Percentiles rank a stretch among this genome's conserved stretches.
Evolutionary conservation across 2,888 invertebrate genomes (phyloP).

Genomic region (Sialis lutaria): DNA sequence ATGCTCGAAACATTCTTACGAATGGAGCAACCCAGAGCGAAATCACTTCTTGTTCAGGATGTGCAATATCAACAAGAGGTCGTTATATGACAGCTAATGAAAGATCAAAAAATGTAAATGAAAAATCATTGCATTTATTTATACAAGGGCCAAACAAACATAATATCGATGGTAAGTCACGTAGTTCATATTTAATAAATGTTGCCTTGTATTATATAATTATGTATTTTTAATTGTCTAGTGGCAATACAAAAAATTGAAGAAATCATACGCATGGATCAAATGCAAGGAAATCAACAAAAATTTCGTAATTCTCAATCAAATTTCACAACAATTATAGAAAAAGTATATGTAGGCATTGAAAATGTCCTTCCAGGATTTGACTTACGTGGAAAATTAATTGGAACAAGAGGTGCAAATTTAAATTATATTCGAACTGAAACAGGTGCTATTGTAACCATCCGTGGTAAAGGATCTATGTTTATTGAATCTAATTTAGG

Average conservation of each 20-base stretch:
- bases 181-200: neutral
- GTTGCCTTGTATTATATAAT: neutral
- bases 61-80: conserved; percentile 35
- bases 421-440: conserved; percentile 61
- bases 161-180: conserved; percentile 24
- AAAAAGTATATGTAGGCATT: conserved; percentile 60
- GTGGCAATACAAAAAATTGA: conserved; percentile 33
- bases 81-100: conserved; percentile 35
- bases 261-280: conserved; percentile 29
- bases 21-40: conserved; percentile 39
- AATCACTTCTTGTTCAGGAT: conserved; percentile 28
- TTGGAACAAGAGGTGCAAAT: conserved; percentile 53
- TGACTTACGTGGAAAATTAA: conserved; percentile 54
- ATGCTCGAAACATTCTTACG: conserved; percentile 35
- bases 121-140: conserved; percentile 34
- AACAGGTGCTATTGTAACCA: conserved; percentile 57
- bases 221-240: conserved; percentile 15
- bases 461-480: conserved; percentile 50
- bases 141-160: conserved; percentile 34
- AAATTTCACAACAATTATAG: conserved; percentile 18
- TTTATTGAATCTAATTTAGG: conserved; percentile 36
- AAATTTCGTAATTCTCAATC: conserved; percentile 4
- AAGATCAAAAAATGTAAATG: conserved; percentile 26
- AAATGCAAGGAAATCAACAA: conserved; percentile 8
- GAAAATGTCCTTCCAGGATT: conserved; percentile 61